phyloP scores from a whole-genome alignment of 2,113 vertebrate species.

The Dasyurus viverrinus region DNA sequence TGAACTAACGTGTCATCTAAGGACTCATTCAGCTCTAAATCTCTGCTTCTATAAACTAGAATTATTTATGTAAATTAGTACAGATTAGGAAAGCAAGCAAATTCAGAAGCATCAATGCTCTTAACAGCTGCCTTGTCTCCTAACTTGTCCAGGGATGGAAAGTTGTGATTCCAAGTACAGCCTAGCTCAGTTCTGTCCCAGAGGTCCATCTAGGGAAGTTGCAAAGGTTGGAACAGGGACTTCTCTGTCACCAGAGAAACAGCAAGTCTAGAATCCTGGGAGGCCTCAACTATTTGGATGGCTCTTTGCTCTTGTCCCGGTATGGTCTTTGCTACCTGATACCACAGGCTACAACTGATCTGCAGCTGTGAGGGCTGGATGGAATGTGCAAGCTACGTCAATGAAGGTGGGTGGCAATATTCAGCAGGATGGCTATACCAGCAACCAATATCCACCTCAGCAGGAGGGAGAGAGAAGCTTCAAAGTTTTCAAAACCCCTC shows the following conservation, averaged over 20 bases:
- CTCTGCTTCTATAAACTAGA: neutral
- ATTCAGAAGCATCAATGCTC: neutral
- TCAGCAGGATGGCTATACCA: neutral
- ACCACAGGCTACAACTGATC: neutral
- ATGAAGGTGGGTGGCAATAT: neutral
- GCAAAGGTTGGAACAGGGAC: neutral
- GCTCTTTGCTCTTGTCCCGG: neutral
- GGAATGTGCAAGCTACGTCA: neutral
- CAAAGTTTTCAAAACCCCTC: neutral
- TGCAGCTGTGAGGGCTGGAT: neutral
- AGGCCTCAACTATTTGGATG: neutral
- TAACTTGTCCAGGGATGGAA: neutral
- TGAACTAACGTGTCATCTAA: too few species aligned
- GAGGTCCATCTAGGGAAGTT: neutral
- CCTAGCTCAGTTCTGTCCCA: neutral
- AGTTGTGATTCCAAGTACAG: neutral
- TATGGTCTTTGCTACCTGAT: neutral
- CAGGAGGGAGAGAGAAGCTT: neutral
- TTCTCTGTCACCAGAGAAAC: neutral
- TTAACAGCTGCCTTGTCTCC: neutral
- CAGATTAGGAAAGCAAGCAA: neutral
- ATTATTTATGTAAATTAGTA: neutral
- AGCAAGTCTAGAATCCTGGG: neutral
- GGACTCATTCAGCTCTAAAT: too few species aligned
- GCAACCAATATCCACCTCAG: neutral